Percentiles rank a stretch among this genome's conserved stretches.
Evolutionary conservation across 2,113 vertebrate species (phyloP).

Genomic region (Proteles cristata): DNA sequence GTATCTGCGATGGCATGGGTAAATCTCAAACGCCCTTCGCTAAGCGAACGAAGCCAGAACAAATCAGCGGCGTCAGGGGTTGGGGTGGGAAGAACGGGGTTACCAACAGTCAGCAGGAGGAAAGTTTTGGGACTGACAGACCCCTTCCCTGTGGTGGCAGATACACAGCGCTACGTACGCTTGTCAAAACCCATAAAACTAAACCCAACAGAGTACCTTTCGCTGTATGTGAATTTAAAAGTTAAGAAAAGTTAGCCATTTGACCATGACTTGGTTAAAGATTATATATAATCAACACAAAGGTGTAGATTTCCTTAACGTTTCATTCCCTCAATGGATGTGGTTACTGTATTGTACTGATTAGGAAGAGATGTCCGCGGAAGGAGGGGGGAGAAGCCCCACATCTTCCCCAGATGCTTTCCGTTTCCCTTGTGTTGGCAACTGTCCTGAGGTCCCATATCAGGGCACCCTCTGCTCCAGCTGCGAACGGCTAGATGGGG

Average conservation of each 20-base stretch:
- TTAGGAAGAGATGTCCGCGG: neutral
- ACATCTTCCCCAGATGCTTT: neutral
- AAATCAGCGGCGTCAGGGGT: neutral
- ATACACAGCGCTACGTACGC: rapidly evolving
- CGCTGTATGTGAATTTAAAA: neutral
- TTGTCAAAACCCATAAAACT: neutral
- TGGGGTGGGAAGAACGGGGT: no score
- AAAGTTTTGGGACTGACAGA: neutral
- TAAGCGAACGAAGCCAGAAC: neutral
- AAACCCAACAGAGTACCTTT: neutral
- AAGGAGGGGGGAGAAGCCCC: neutral
- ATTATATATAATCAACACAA: neutral
- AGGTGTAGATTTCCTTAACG: neutral
- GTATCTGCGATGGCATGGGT: neutral
- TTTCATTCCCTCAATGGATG: neutral
- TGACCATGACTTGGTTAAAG: neutral
- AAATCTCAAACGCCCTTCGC: neutral
- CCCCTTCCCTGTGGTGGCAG: neutral
- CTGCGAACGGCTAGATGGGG: neutral
- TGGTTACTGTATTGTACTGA: neutral
- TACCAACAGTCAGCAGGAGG: neutral
- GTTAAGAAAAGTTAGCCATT: neutral
- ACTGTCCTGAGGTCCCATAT: neutral
- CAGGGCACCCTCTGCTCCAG: neutral
- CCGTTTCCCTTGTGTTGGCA: neutral